These are phyloP conservation scores for Rhinopomastus cyanomelas DNA, from an alignment of 2,113 vertebrate genomes.

Conservation along the genomic window DNA sequence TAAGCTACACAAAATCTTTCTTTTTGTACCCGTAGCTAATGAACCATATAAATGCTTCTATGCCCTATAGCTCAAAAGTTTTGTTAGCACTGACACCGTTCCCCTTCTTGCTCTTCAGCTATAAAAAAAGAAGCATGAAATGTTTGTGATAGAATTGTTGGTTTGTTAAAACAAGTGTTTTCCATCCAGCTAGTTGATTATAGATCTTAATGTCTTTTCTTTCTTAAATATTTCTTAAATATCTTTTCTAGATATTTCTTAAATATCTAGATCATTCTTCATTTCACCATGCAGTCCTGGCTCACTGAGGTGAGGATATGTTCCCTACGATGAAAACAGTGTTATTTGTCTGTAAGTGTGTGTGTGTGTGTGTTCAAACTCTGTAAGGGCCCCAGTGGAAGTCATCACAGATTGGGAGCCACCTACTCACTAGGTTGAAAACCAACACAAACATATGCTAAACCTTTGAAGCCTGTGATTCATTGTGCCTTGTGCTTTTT, in stretches of 20 bases:
- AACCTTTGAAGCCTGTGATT: background rate
- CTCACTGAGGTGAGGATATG: background rate
- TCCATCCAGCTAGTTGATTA: background rate
- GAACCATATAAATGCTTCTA: background rate
- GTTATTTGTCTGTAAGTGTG: background rate
- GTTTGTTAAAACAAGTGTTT: background rate
- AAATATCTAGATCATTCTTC: background rate
- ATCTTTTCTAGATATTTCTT: too few relatives aligned
- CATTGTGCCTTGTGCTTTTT: background rate
- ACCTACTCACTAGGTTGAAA: background rate
- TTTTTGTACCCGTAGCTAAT: background rate
- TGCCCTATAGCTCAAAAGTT: background rate
- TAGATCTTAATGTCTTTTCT: background rate
- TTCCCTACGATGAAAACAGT: background rate
- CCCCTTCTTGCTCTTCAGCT: background rate
- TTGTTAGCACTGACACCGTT: background rate
- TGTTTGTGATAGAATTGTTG: background rate
- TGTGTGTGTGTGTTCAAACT: background rate
- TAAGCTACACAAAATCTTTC: background rate
- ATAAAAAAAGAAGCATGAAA: background rate
- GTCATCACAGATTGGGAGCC: background rate
- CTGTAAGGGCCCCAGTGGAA: background rate
- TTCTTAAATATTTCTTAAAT: background rate
- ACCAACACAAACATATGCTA: fast-evolving
- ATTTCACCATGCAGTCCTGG: background rate